phyloP scores from a whole-genome alignment of 2,113 vertebrate genomes.

The Trichechus manatus region DNA sequence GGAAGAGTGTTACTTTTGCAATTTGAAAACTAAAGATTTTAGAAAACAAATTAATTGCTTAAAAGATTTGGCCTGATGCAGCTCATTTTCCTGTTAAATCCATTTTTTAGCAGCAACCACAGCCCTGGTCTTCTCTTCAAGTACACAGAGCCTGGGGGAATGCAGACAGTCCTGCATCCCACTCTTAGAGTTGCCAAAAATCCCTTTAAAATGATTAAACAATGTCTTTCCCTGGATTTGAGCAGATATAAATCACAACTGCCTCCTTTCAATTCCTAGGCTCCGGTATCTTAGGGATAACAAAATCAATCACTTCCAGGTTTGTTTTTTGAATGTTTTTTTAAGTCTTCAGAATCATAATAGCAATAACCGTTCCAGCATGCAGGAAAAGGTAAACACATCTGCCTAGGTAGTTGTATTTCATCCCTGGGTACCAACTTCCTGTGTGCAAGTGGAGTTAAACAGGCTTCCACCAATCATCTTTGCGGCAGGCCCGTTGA shows the following conservation, averaged over 20 bases:
- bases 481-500: background rate
- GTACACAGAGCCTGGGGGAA: background rate
- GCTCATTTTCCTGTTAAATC: slow-evolving; percentile 14
- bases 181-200: slow-evolving; percentile 57
- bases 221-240: slow-evolving; percentile 54
- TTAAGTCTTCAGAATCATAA: slow-evolving; percentile 41
- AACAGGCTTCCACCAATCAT: background rate
- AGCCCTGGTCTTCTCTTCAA: background rate
- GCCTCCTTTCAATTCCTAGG: slow-evolving; percentile 54
- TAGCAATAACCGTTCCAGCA: background rate
- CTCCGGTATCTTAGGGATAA: background rate
- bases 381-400: slow-evolving; percentile 18
- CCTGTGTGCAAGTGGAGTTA: background rate
- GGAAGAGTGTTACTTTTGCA: background rate
- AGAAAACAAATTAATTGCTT: slow-evolving; percentile 16
- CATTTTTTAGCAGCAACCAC: background rate
- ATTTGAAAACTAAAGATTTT: slow-evolving; percentile 54
- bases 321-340: slow-evolving; percentile 37
- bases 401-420: background rate
- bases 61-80: background rate
- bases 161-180: background rate
- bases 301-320: slow-evolving; percentile 54
- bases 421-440: background rate
- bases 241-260: slow-evolving; percentile 47
- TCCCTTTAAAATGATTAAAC: slow-evolving; percentile 65